Evolutionary conservation across 2,113 vertebrate species (phyloP).

Genomic region (Casuarius casuarius): DNA sequence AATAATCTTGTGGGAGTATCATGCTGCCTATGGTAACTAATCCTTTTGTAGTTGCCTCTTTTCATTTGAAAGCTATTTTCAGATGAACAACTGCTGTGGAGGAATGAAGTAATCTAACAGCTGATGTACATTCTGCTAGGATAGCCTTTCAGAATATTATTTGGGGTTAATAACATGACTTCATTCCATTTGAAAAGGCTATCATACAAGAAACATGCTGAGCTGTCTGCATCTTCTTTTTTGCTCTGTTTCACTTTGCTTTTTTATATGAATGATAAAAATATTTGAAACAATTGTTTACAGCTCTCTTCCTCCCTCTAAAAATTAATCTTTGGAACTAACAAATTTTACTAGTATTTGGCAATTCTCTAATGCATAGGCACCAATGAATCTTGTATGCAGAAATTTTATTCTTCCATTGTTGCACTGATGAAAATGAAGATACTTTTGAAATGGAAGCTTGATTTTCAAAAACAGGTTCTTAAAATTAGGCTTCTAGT

Average conservation of each 20-base stretch:
- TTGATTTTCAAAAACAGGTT: not conserved
- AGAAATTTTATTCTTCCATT: not conserved
- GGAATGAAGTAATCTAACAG: constrained; percentile 86
- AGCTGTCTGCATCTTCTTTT: not conserved
- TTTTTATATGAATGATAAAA: not conserved
- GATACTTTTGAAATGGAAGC: not conserved
- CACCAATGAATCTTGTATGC: not conserved
- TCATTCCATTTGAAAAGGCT: constrained; percentile 53
- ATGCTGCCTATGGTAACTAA: constrained; percentile 83
- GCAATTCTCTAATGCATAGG: not conserved
- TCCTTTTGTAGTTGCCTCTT: constrained; percentile 88
- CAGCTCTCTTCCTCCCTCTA: not conserved
- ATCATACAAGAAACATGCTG: constrained; percentile 8
- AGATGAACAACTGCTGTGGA: constrained; percentile 86
- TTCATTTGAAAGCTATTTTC: constrained; percentile 91
- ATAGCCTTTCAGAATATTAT: constrained; percentile 79
- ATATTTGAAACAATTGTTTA: not conserved
- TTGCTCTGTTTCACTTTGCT: not conserved
- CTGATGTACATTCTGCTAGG: constrained; percentile 87
- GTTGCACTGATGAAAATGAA: not conserved
- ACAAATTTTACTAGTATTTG: constrained; percentile 11
- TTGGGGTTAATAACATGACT: constrained; percentile 74
- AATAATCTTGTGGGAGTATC: constrained; percentile 81
- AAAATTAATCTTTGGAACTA: constrained; percentile 18
- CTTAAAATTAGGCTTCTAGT: not conserved